Conservation (phyloP, 2,113 vertebrate genomes). For the Ictidomys tridecemlineatus region DNA sequence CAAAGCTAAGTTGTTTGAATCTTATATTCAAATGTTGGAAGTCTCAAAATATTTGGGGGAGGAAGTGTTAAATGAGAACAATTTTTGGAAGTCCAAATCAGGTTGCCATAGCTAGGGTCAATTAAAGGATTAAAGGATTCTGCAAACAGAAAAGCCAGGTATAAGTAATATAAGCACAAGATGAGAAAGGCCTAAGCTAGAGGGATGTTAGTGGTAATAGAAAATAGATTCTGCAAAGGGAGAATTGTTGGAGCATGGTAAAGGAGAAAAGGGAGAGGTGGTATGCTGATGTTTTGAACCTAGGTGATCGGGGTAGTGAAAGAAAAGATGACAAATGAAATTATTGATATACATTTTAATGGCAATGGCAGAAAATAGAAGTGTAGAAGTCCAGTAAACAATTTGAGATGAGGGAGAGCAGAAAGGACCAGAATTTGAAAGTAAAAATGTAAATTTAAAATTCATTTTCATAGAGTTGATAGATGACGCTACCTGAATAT, state of each 20-base stretch:
- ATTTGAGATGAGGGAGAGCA: background rate
- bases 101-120: background rate
- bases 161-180: background rate
- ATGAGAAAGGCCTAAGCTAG: background rate
- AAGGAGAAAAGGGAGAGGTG: background rate
- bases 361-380: conserved; percentile 14
- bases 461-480: background rate
- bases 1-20: background rate
- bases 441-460: conserved; percentile 3
- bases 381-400: conserved; percentile 30
- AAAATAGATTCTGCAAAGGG: background rate
- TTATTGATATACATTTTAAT: conserved; percentile 29
- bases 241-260: background rate
- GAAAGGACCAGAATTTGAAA: background rate
- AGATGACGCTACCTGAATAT: background rate
- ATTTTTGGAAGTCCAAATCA: background rate
- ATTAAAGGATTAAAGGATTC: background rate
- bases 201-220: background rate
- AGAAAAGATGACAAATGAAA: conserved; percentile 59
- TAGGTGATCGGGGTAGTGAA: background rate
- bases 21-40: conserved; percentile 10
- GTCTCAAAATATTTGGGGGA: background rate
- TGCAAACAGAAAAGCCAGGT: background rate
- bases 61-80: background rate
- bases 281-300: background rate